Evolutionary conservation across 1,140 invertebrate genomes (phyloP).

Genomic region (Camponotus floridanus): DNA sequence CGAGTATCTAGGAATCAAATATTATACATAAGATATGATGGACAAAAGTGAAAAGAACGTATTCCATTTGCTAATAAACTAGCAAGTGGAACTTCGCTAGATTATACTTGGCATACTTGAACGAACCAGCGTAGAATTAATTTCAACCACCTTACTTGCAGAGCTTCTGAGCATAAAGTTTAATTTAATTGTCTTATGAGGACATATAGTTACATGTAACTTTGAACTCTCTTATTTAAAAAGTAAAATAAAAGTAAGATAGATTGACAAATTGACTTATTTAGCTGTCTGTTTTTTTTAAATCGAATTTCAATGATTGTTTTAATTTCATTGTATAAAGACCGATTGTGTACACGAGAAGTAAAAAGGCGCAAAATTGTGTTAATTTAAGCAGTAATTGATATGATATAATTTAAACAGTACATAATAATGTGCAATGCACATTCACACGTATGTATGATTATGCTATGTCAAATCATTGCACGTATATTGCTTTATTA

Average conservation of each 20-base stretch:
- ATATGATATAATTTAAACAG: too few species aligned
- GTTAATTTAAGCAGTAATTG: too few species aligned
- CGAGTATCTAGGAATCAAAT: not conserved
- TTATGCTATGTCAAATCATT: too few species aligned
- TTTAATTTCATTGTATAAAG: too few species aligned
- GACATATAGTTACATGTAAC: conserved; percentile 31
- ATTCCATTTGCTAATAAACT: conserved; percentile 41
- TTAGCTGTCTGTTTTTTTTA: not conserved
- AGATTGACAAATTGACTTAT: not conserved
- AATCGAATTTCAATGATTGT: too few species aligned
- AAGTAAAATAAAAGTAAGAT: not conserved
- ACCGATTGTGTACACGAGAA: too few species aligned
- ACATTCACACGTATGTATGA: too few species aligned
- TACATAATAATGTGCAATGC: not conserved
- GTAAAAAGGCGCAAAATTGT: too few species aligned
- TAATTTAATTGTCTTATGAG: conserved; percentile 42
- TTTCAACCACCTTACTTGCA: conserved; percentile 20
- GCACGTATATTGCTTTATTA: too few species aligned
- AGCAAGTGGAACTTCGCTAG: not conserved
- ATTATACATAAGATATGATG: not conserved
- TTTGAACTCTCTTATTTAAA: not conserved
- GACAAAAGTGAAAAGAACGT: not conserved
- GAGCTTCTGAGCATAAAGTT: conserved; percentile 20
- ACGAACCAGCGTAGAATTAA: conserved; percentile 14
- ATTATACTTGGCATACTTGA: not conserved